These are phyloP conservation scores for Hippolais icterina DNA, from an alignment of 2,113 vertebrate species.

Conservation along the genomic window DNA sequence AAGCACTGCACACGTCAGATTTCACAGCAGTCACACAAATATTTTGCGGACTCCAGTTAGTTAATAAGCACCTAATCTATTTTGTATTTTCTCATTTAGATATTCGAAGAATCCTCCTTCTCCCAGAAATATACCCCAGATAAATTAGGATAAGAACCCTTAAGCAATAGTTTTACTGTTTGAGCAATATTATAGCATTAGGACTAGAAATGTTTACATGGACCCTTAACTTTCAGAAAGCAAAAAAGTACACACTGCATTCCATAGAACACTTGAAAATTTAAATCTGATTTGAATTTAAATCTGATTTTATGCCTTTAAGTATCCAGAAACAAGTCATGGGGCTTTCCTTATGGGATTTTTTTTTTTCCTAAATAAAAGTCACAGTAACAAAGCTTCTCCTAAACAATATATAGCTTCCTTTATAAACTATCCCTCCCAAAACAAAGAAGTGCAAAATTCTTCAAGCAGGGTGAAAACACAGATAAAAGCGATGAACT, in stretches of 20 bases:
- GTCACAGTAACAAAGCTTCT: slow-evolving; percentile 13
- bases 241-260: neutral
- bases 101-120: neutral
- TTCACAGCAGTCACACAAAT: neutral
- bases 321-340: neutral
- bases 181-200: neutral
- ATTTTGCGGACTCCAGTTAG: neutral
- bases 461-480: neutral
- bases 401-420: neutral
- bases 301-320: neutral
- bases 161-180: neutral
- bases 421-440: neutral
- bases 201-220: neutral
- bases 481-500: neutral
- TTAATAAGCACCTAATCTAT: neutral
- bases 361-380: neutral
- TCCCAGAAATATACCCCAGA: neutral
- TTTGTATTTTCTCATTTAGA: neutral
- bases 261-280: neutral
- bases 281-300: neutral
- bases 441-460: neutral
- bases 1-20: neutral
- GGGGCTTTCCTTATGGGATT: neutral
- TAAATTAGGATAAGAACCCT: neutral
- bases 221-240: neutral